These are phyloP conservation scores for Ruditapes philippinarum DNA, from an alignment of 1,140 invertebrate genomes.

Conservation along the genomic window DNA sequence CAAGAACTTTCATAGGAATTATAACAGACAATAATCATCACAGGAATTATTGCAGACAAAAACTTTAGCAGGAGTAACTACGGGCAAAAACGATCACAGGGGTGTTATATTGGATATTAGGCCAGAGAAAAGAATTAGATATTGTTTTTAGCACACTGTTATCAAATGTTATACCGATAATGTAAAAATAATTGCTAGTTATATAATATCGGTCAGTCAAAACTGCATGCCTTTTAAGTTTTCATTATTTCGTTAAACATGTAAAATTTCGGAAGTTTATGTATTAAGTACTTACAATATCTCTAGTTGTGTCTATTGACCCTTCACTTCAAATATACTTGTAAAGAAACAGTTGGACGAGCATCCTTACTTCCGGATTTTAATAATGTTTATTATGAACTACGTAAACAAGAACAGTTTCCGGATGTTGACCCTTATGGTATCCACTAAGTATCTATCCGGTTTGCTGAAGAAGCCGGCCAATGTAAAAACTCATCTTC, in stretches of 20 bases:
- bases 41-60: no score
- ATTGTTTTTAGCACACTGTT: no score
- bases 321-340: neutral
- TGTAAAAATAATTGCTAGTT: no score
- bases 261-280: constrained; percentile 13
- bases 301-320: neutral
- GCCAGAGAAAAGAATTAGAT: no score
- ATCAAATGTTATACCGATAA: no score
- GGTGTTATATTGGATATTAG: no score
- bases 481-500: neutral
- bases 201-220: no score
- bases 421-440: neutral
- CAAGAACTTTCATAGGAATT: no score
- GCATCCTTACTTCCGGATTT: neutral
- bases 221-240: no score
- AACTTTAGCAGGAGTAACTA: no score
- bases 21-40: no score
- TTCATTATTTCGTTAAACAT: neutral
- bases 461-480: neutral
- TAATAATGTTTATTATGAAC: neutral
- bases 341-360: neutral
- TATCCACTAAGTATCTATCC: neutral
- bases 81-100: no score
- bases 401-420: neutral
- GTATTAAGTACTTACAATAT: neutral